A percentile compares a stretch with the other conserved stretches of the same genome.
Conservation (phyloP, 2,113 vertebrate genomes). For the Alosa alosa region DNA sequence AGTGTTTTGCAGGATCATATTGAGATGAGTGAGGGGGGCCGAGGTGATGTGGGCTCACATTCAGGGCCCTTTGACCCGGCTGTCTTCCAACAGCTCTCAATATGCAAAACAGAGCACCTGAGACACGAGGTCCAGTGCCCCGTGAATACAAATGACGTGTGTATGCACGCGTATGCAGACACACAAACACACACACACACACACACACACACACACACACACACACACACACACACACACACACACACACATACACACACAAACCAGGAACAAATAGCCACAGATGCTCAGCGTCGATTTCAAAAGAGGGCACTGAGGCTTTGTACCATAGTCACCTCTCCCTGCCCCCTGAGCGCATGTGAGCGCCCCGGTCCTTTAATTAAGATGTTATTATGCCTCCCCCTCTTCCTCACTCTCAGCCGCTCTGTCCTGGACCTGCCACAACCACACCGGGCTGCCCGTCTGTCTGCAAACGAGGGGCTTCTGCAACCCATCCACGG, state of each 20-base stretch:
- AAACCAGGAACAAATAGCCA: background rate
- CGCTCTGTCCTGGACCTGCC: conserved; percentile 47
- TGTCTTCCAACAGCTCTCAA: background rate
- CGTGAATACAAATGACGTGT: background rate
- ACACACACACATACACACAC: conserved; percentile 26
- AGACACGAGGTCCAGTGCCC: background rate
- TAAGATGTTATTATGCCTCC: conserved; percentile 60
- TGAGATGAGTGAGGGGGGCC: background rate
- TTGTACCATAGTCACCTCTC: background rate
- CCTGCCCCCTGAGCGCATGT: conserved; percentile 13
- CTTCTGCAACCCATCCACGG: background rate
- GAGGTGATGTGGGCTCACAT: background rate
- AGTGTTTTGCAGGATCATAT: background rate
- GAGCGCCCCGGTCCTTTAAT: conserved; percentile 59
- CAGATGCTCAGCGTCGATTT: conserved; percentile 13
- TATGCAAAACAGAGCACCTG: background rate
- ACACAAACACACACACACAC: conserved; percentile 10
- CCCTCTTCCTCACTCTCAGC: conserved; percentile 24
- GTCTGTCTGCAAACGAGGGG: conserved; percentile 53
- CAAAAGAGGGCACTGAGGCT: background rate
- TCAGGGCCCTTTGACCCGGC: background rate
- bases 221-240: conserved; percentile 19
- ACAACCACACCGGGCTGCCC: conserved; percentile 53
- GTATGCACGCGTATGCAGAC: background rate
- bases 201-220: conserved; percentile 19